Evolutionary conservation across 2,113 vertebrate species (phyloP).

Genomic region (Halichoerus grypus): DNA sequence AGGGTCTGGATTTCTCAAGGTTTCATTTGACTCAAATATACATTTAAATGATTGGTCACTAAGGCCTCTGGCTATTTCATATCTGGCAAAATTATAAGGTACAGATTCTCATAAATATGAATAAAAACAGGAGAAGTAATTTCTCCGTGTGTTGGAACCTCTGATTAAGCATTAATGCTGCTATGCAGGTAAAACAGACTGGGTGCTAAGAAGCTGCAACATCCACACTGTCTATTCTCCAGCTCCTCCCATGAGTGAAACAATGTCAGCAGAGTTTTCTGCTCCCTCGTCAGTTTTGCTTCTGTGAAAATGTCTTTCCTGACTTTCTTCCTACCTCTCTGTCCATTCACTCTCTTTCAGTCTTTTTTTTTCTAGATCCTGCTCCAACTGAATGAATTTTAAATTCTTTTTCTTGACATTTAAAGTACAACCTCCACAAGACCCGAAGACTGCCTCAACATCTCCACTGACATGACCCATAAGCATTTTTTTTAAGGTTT

Average conservation of each 20-base stretch:
- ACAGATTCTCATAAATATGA: constrained; percentile 54
- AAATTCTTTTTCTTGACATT: neutral
- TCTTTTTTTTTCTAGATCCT: neutral
- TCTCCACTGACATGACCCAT: neutral
- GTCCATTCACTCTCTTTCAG: neutral
- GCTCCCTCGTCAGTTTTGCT: neutral
- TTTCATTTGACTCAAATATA: constrained; percentile 62
- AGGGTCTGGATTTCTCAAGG: constrained; percentile 43
- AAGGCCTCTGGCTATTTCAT: constrained; percentile 49
- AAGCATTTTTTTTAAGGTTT: neutral
- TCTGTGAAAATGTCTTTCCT: neutral
- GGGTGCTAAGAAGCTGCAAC: neutral
- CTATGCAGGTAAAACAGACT: neutral
- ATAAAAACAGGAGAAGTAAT: constrained; percentile 51
- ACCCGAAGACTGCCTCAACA: neutral
- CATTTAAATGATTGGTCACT: constrained; percentile 72
- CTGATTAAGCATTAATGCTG: neutral
- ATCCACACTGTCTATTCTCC: neutral
- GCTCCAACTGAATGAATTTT: neutral
- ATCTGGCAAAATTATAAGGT: constrained; percentile 60
- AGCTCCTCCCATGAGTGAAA: neutral
- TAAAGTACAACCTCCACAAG: neutral
- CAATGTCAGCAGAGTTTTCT: neutral
- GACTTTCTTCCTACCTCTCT: neutral
- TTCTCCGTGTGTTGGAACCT: neutral